Evolutionary conservation across 2,113 vertebrate genomes (phyloP).

Genomic region (Nothoprocta pentlandii): DNA sequence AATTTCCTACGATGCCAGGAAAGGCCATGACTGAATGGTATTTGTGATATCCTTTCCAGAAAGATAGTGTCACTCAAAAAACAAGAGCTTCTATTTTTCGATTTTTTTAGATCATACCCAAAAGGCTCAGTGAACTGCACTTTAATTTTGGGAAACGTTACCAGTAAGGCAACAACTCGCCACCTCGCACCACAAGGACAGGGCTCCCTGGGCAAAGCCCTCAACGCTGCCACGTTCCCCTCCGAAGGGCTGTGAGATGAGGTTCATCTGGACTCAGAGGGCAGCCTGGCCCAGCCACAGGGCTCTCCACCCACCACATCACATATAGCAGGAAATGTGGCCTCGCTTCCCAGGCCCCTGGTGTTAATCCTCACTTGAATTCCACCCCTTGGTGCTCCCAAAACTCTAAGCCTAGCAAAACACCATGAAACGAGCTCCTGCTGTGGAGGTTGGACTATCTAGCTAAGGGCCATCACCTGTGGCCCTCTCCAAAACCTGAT

Average conservation of each 20-base stretch:
- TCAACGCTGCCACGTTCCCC: not conserved
- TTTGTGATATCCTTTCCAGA: not conserved
- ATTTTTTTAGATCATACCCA: not conserved
- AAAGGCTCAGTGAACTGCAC: not conserved
- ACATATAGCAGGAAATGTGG: rapidly evolving
- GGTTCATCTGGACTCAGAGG: not conserved
- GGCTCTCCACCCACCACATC: not conserved
- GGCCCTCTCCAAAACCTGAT: not conserved
- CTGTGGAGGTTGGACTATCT: not conserved
- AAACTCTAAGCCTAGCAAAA: not conserved
- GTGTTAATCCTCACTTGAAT: not conserved
- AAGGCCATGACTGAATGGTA: not conserved
- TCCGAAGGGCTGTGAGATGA: no score
- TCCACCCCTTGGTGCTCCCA: not conserved
- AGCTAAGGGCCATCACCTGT: not conserved
- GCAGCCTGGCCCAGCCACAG: not conserved
- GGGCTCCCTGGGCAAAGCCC: not conserved
- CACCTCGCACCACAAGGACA: not conserved
- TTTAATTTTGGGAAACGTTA: not conserved
- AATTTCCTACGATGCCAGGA: not conserved
- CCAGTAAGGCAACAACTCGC: not conserved
- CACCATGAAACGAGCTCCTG: not conserved
- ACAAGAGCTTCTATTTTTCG: not conserved
- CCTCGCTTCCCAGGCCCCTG: not conserved
- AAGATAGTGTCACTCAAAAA: not conserved